These are phyloP conservation scores for Aythya fuligula DNA, from an alignment of 2,797 vertebrate genomes.

Conservation along the genomic window DNA sequence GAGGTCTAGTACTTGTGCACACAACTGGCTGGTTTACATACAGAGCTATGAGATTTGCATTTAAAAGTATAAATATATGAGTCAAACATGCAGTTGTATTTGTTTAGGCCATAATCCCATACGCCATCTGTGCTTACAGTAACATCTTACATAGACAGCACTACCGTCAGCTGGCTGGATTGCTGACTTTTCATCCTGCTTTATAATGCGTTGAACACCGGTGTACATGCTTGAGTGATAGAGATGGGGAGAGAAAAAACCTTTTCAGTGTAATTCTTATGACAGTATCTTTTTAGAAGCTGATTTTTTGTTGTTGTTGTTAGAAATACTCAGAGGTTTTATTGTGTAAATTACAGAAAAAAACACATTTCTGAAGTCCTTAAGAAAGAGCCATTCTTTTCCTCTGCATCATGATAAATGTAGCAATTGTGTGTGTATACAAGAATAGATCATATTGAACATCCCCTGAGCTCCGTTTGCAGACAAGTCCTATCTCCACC, in stretches of 20 bases:
- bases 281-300: constrained; percentile 16
- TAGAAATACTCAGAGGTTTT: constrained; percentile 51
- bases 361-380: constrained; percentile 38
- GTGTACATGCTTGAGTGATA: background rate
- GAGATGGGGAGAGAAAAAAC: background rate
- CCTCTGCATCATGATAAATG: constrained; percentile 61
- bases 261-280: constrained; percentile 42
- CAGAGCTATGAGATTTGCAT: background rate
- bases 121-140: background rate
- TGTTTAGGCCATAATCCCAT: background rate
- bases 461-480: constrained; percentile 83
- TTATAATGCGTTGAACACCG: background rate
- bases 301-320: background rate
- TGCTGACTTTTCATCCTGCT: background rate
- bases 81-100: background rate
- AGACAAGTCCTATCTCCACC: constrained; percentile 86
- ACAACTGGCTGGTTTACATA: background rate
- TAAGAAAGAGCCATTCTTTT: constrained; percentile 59
- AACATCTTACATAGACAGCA: background rate
- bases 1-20: background rate
- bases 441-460: constrained; percentile 85
- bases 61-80: background rate
- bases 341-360: constrained; percentile 59
- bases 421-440: constrained; percentile 65
- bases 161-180: background rate